Evolutionary conservation across 2,797 vertebrate species (phyloP).

Genomic region (Chloroceryle inda): DNA sequence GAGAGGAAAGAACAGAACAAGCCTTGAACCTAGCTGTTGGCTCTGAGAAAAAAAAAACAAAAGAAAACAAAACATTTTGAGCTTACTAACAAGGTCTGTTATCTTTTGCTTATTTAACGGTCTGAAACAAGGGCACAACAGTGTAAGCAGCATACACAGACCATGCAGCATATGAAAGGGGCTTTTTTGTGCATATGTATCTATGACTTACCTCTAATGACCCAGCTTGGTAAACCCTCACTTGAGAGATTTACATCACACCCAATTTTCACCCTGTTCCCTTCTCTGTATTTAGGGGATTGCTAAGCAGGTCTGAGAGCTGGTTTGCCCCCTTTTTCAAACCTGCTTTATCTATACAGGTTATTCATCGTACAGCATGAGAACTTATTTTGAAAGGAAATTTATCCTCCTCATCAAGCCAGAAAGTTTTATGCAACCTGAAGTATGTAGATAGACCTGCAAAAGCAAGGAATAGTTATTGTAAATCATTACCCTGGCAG

Average conservation of each 20-base stretch:
- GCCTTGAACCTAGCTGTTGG: constrained; percentile 33
- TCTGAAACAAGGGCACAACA: background rate
- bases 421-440: constrained; percentile 20
- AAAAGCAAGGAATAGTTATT: background rate
- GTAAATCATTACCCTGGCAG: constrained; percentile 35
- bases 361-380: background rate
- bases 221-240: background rate
- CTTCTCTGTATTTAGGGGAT: background rate
- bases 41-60: background rate
- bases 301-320: background rate
- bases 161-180: background rate
- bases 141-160: background rate
- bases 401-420: background rate
- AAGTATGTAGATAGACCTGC: constrained; percentile 14
- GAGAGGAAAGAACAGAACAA: constrained; percentile 30
- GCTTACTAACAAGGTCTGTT: background rate
- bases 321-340: background rate
- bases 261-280: background rate
- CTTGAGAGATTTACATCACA: background rate
- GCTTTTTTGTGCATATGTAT: fast-evolving
- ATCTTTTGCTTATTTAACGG: background rate
- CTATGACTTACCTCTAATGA: background rate
- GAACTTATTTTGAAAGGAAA: constrained; percentile 34
- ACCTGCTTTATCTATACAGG: background rate
- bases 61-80: background rate